Evolutionary conservation across 2,888 invertebrate genomes (phyloP), one percentile per base, ranked within the genome.

Genomic region (Pilophorus perplexus): DNA sequence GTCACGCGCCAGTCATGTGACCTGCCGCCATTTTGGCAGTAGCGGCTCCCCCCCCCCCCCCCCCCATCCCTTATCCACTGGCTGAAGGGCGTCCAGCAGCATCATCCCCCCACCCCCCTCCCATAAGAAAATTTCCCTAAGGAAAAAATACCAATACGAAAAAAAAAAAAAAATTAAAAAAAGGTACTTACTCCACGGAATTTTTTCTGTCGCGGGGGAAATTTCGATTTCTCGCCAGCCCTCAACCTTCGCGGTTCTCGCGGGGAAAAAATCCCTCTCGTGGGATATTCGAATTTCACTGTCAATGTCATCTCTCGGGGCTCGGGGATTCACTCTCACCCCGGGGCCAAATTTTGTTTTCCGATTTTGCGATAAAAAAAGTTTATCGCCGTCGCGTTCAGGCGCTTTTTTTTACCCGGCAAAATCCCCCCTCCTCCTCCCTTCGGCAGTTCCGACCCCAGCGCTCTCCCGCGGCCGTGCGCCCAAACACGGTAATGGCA

Each of bases 401-500:
- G n/a, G n/a, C n/a, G n/a, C n/a, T n/a, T 12, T 33, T 33, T 33
- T 33, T 14, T 23, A 52, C 28, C 52, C 52, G 52, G 52, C 52
- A 52, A 52, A 50, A 52, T 27, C 27, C 52, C 33, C 38, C 55
- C 40, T 46, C 50, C 27, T 42, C 23, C 18, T n/a, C 37, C 42
- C 16, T 48, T 12, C 18, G 48, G 18, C 42, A 10, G 23, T 44
- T 28, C 48, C 67, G 66, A 68, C 57, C 27, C 40, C 23, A 55
- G 65, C 67, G 69, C 67, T 44, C 64, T 42, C 60, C 60, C 37
- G 59, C 65, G 69, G 64, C 67, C 25, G 40, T 44, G 52, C 44
- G 20, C 54, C 38, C 25, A 66, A 68, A 55, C 65, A 66, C 64
- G 42, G 22, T 66, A 66, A 68, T 68, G 66, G 68, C 68, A 68